Evolutionary conservation across 2,113 vertebrate genomes (phyloP), one percentile per base, ranked within the genome.

Genomic region (Lophura nycthemera): DNA sequence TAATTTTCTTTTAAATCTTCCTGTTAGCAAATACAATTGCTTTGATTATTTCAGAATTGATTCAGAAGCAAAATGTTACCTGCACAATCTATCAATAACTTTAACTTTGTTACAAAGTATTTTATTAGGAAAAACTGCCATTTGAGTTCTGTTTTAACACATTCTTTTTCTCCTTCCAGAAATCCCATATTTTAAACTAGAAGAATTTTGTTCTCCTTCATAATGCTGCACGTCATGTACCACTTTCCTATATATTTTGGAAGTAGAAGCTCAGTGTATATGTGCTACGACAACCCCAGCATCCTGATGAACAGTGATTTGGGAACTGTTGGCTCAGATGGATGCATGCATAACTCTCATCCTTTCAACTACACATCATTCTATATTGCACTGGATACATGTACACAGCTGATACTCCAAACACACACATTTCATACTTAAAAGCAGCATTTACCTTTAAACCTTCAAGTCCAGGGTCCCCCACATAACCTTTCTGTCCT

Each of bases 391-490:
- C 8, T 18, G 21, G 34, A 4, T 34, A 72, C 43, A 0, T 43
- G 9, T n/a, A 27, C 8, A 47, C 29, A 77, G 29, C 2, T 36
- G 11, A 74, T 45, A 40, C 18, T 56, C 25, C 61, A 93, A 88
- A 60, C 10, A 36, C 6, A 47, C 36, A 25, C 56, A 52, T 64
- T 88, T 78, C 56, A 52, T 17, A 73, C 3, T 56, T 38, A 66
- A 88, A 75, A 21, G 11, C 24, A 79, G 9, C 9, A 56, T 79
- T 94, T 95, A 99, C 99, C 98, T 98, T 98, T 82, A 98, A 96
- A 54, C 99, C 99, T 81, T 99, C 99, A 3, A 89, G 97, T 61
- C 99, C 99, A 88, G 97, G 97, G 96, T 99, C 99, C 60, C 99
- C 99, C 2, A 96, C 78, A 83, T 98, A 97, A 21, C 99, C 99